Evolutionary conservation across 2,888 invertebrate species (phyloP).

Genomic region (Lamproptera curius): DNA sequence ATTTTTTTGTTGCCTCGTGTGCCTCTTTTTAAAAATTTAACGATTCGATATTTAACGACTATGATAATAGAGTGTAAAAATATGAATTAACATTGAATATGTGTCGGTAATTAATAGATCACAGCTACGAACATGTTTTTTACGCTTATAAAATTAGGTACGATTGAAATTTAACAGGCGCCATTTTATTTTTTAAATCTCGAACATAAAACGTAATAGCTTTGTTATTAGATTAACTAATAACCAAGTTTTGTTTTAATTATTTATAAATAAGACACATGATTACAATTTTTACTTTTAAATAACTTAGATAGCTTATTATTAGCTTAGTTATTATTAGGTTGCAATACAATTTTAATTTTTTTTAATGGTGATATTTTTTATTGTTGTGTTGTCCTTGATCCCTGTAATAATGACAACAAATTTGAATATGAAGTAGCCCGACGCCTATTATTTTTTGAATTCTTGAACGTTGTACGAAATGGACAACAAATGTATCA

Average conservation of each 20-base stretch:
- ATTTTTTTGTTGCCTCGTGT: conserved; percentile 20
- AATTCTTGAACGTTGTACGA: conserved; percentile 10
- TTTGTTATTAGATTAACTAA: not conserved
- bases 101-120: conserved; percentile 5
- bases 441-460: conserved; percentile 4
- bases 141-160: conserved; percentile 1
- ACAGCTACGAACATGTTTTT: conserved; percentile 6
- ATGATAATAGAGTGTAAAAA: conserved; percentile 5
- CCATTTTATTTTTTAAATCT: conserved; percentile 7
- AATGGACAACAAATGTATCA: conserved; percentile 3
- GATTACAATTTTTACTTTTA: too few species aligned
- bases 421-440: conserved; percentile 21
- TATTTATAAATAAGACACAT: too few species aligned
- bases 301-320: not conserved
- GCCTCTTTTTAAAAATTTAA: conserved; percentile 18
- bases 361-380: not conserved
- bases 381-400: conserved; percentile 3
- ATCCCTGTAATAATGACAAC: not conserved
- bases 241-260: not conserved
- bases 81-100: not conserved
- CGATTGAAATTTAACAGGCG: not conserved
- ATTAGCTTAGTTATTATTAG: not conserved
- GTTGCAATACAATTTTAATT: not conserved
- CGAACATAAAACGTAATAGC: conserved; percentile 1
- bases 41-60: conserved; percentile 3